Evolutionary conservation across 2,797 vertebrate genomes (phyloP), one percentile per base, ranked within the genome.

Genomic region (Linurgus olivaceus): DNA sequence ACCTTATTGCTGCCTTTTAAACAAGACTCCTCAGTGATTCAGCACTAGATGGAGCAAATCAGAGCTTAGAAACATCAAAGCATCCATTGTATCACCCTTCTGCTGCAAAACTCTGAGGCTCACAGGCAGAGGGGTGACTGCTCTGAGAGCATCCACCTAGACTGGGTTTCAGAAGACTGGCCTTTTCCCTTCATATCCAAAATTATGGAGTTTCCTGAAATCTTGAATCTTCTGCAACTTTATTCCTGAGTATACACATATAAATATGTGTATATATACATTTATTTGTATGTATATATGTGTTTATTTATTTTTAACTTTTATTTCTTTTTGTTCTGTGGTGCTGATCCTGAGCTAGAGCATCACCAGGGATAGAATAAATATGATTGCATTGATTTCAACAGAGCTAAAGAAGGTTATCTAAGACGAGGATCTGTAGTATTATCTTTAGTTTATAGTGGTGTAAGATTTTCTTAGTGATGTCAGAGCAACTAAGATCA

Each of bases 251-350:
- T 8, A 28, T 55, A n/a, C 4, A 31, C 20, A 21, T 17, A 11
- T 7, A 38, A 37, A 70, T 37, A 7, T 21, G 5, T 33, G 1
- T 57, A 5, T n/a, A 33, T 24, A 8, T 7, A 31, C 5, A 20
- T 21, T 6, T 23, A 33, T 9, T 2, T 44, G 4, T 33, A 15
- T 54, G 1, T 3, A 7, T 24, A 7, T 7, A 7, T 17, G 6
- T 45, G 12, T 11, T 26, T 8, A 1, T 1, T 4, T 4, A 11
- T 66, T 85, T 47, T 33, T 0, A 44, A 2, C 5, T n/a, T 71
- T 28, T 48, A 5, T 77, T 88, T 73, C 1, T 26, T 58, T 37
- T 47, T 29, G 4, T 54, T 82, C 50, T 45, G 6, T 45, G 47
- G 54, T 58, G 35, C 38, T 10, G 11, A 52, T 70, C 40, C 31